These are phyloP conservation scores for Rhynchomys soricoides DNA, from an alignment of 2,113 vertebrate genomes.

Conservation along the genomic window DNA sequence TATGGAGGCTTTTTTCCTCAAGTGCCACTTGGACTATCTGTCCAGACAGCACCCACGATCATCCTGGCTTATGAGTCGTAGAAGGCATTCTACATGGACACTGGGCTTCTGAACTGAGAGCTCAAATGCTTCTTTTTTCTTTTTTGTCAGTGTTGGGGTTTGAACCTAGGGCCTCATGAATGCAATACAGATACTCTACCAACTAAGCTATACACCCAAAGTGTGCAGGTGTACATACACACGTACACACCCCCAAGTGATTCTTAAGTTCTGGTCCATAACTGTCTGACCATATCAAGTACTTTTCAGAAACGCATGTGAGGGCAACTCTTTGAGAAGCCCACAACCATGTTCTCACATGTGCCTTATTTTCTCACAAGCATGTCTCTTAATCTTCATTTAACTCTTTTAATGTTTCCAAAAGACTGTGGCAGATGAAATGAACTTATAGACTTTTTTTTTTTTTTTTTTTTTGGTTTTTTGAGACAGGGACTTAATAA, in stretches of 20 bases:
- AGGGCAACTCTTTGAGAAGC: not conserved
- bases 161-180: not conserved
- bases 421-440: not conserved
- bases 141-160: not conserved
- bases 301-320: not conserved
- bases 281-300: not conserved
- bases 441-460: not conserved
- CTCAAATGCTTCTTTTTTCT: not conserved
- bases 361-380: not conserved
- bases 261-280: not conserved
- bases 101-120: not conserved
- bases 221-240: not conserved
- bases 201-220: not conserved
- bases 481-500: no score
- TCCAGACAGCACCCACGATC: no score
- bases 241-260: not conserved
- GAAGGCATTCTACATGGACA: not conserved
- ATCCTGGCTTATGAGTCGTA: not conserved
- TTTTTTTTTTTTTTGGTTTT: no score
- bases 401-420: not conserved
- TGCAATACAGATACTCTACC: not conserved
- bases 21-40: no score
- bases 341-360: not conserved
- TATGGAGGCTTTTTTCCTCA: not conserved
- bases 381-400: not conserved